These are phyloP conservation scores for Gymnarchus niloticus DNA, from an alignment of 2,113 vertebrate species.

Conservation along the genomic window DNA sequence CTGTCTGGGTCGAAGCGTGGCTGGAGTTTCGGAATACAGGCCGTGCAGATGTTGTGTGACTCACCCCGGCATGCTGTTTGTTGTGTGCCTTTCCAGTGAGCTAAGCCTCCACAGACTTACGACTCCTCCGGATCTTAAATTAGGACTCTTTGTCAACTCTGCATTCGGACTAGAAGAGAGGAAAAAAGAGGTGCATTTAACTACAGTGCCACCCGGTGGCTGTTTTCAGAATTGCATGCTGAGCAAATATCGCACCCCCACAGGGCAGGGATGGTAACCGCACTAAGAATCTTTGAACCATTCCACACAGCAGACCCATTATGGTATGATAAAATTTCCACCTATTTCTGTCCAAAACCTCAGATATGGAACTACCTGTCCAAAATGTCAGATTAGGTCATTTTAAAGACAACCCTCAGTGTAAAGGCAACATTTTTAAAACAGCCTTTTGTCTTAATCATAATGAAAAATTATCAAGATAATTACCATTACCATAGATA, in stretches of 20 bases:
- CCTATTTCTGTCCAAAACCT: not conserved
- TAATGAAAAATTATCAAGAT: not conserved
- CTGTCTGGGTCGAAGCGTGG: not conserved
- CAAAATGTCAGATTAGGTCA: too few relatives aligned
- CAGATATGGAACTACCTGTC: not conserved
- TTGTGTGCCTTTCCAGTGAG: conserved; percentile 23
- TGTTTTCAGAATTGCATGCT: not conserved
- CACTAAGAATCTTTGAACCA: not conserved
- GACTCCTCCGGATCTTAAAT: conserved; percentile 21
- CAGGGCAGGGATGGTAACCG: conserved; percentile 1
- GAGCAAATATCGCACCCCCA: not conserved
- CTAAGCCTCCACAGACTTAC: conserved; percentile 15
- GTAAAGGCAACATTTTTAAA: not conserved
- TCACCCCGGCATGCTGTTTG: conserved; percentile 21
- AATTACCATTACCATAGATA: not conserved
- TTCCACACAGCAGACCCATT: not conserved
- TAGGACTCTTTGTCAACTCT: conserved; percentile 16
- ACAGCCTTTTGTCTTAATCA: not conserved
- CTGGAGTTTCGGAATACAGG: not conserved
- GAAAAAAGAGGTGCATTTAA: conserved; percentile 11
- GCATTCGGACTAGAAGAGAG: not conserved
- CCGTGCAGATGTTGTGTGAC: conserved; percentile 26
- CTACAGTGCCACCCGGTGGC: conserved; percentile 23
- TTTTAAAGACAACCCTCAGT: not conserved
- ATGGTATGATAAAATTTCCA: not conserved